Evolutionary conservation across 2,797 vertebrate species (phyloP), one percentile per base, ranked within the genome.

Genomic region (Propithecus perrieri): DNA sequence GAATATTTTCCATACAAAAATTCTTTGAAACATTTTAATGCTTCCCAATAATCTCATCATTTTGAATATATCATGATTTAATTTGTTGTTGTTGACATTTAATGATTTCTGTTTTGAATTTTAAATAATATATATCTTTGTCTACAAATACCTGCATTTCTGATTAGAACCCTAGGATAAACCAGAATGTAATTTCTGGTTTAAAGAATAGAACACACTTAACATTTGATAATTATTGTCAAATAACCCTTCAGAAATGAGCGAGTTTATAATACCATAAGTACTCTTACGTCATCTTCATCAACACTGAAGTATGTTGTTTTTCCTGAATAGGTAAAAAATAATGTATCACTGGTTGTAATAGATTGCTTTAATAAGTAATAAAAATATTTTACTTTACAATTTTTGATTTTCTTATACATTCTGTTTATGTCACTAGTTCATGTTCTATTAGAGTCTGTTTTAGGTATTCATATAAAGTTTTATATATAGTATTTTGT

Each of bases 1-100:
- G 65, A 91, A 86, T 85, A 50, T 46, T 91, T 72, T 30, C 41
- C 17, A 76, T 90, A 59, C 30, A 24, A 61, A n/a, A 80, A 48
- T 65, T 83, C 65, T 75, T 50, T 92, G 76, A 72, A 79, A 65
- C 65, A 91, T 48, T 86, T 91, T 53, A 74, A 85, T 84, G 86
- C 41, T 81, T 93, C 14, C 20, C 76, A 50, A 85, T 41, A 41
- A 61, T 69, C 69, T n/a, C 41, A 57, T 87, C 38, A 84, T 55
- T 91, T 53, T 74, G 33, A 33, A 74, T 85, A 4, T 46, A 72
- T 76, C 69, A 94, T 75, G 30, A 46, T 65, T 94, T 75, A 71
- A 48, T 22, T 78, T 55, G 75, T 30, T 59, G 8, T 61, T 72
- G 7, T 63, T 72, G 67, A 38, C 13, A 61, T 24, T n/a, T 74